Evolutionary conservation across 2,888 invertebrate genomes (phyloP).

Genomic region (Dione juno): DNA sequence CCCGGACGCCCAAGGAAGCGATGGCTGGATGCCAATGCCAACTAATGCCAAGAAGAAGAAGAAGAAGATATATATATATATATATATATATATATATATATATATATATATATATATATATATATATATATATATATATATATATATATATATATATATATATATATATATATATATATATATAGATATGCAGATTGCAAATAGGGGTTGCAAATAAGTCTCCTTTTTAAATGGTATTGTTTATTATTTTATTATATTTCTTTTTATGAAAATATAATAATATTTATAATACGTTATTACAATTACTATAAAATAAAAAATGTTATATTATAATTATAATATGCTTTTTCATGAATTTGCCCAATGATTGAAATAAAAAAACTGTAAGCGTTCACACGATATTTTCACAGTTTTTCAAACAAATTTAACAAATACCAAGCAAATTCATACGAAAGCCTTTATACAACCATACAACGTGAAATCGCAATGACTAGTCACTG

Average conservation of each 20-base stretch:
- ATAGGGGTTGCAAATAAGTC: too few species aligned
- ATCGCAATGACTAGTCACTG: slow-evolving; percentile 71
- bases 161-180: too few species aligned
- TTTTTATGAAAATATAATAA: slow-evolving; percentile 35
- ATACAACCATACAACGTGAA: slow-evolving; percentile 40
- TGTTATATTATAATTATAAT: too few species aligned
- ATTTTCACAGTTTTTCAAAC: slow-evolving; percentile 23
- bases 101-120: too few species aligned
- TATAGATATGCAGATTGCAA: too few species aligned
- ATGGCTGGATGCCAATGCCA: too few species aligned
- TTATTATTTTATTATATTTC: slow-evolving; percentile 29
- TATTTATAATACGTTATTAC: slow-evolving; percentile 33
- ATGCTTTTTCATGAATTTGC: slow-evolving; percentile 33
- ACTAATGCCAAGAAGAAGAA: too few species aligned
- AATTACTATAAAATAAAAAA: slow-evolving; percentile 36
- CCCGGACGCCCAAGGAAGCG: too few species aligned
- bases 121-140: too few species aligned
- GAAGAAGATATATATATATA: too few species aligned
- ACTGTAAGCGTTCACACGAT: slow-evolving; percentile 4
- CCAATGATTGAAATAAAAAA: slow-evolving; percentile 8
- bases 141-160: too few species aligned
- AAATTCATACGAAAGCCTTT: slow-evolving; percentile 49
- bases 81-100: too few species aligned
- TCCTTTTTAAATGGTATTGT: slow-evolving; percentile 25
- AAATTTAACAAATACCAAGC: slow-evolving; percentile 29